phyloP scores from a whole-genome alignment of 1,140 invertebrate species.

The Ceratosolen fusciceps region DNA sequence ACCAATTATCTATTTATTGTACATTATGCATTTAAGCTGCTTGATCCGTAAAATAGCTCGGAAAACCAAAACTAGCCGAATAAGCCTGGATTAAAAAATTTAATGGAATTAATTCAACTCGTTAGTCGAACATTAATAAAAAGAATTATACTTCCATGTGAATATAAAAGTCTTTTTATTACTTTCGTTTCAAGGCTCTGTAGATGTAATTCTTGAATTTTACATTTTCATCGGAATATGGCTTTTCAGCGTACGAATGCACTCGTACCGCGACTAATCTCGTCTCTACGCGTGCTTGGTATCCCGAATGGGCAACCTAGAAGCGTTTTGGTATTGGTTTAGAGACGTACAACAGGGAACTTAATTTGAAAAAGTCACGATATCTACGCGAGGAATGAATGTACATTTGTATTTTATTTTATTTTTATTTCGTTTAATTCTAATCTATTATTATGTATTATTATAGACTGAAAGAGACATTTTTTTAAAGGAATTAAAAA shows the following conservation, averaged over 20 bases:
- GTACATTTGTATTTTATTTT: not conserved
- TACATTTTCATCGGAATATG: conserved; percentile 2
- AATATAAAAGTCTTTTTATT: conserved; percentile 32
- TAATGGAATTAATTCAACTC: not conserved
- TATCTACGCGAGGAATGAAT: not conserved
- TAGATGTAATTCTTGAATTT: conserved; percentile 26
- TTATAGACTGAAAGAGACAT: not conserved
- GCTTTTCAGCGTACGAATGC: conserved; percentile 21
- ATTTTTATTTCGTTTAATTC: not conserved
- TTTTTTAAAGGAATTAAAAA: not conserved
- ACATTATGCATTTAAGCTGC: conserved; percentile 4
- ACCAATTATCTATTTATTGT: conserved; percentile 1
- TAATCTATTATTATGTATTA: not conserved
- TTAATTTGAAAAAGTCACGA: not conserved
- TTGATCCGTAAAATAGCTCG: conserved; percentile 27
- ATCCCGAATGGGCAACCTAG: no score
- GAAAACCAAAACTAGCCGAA: conserved; percentile 17
- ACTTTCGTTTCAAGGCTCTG: conserved; percentile 48
- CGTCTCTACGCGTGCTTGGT: not conserved
- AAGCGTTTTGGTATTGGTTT: no score
- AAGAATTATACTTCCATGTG: conserved; percentile 12
- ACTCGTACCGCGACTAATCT: not conserved
- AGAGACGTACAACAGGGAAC: no score
- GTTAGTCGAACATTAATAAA: conserved; percentile 22
- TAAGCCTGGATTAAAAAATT: not conserved